Evolutionary conservation across 2,797 vertebrate genomes (phyloP).

Genomic region (Molothrus aeneus): DNA sequence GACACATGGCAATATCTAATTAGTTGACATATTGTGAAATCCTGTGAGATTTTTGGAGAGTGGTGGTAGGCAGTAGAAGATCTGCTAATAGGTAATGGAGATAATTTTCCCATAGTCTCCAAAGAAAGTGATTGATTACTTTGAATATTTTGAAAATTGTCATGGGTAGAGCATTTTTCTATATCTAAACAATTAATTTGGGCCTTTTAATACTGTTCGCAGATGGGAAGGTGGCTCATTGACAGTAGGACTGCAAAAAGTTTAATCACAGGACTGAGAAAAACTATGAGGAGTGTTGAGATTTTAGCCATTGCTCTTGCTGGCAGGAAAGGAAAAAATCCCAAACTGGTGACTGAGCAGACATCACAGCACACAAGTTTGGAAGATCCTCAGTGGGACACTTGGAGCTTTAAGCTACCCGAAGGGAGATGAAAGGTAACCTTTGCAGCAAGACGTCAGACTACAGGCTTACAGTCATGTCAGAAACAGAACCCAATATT

Average conservation of each 20-base stretch:
- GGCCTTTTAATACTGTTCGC: neutral
- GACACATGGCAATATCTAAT: neutral
- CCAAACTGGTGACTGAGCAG: neutral
- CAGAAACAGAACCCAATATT: neutral
- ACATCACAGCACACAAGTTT: neutral
- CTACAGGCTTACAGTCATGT: neutral
- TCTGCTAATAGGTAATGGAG: neutral
- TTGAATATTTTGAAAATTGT: neutral
- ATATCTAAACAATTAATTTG: neutral
- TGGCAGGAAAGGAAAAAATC: neutral
- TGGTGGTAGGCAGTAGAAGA: neutral
- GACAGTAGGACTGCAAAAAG: neutral
- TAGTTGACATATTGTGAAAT: constrained; percentile 7
- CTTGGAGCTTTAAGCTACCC: neutral
- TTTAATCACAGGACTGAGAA: neutral
- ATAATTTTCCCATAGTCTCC: neutral
- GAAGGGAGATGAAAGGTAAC: neutral
- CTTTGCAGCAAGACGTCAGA: neutral
- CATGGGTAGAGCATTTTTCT: neutral
- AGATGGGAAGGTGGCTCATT: neutral
- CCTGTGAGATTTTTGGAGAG: neutral
- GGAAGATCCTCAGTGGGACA: neutral
- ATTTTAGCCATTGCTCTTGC: neutral
- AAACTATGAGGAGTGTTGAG: neutral
- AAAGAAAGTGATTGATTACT: neutral